Base-by-base conservation (phyloP, 2,888 invertebrate genomes). In the Coenonympha arcania region DNA sequence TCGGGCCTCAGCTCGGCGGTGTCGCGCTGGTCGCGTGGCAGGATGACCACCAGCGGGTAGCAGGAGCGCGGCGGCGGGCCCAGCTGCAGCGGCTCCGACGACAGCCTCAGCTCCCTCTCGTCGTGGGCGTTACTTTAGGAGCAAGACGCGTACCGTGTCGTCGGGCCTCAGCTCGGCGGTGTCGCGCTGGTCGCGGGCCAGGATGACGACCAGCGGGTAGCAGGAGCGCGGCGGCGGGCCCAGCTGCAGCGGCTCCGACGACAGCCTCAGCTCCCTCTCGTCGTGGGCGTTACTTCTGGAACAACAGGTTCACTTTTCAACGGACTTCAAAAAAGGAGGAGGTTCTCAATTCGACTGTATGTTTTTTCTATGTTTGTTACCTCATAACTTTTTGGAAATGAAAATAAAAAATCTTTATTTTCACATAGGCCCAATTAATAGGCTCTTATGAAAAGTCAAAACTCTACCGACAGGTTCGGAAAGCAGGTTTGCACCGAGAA, bases 41-140 rank as follows among this genome's bases (percentile, higher is more conserved):
- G 83, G 57, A 93, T 90, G 59, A 93, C 91, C 26, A 93, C 93
- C 39, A 94, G 83, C 2, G 94, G 93, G 75, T 94, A 94, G 70
- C 91, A 91, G 58, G 90, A 87, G 55, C 93, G 83, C 0, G 93
- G 93, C 46, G 93, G 92, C 0, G 91, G 89, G 4, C 93, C 93
- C 52, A 93, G 81, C 64, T 90, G 90, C 28, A 92, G 77, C 8
- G 90, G 86, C 49, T 89, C 90, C 36, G 91, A 84, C 34, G 88
- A 89, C 61, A 93, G 73, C 65, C 88, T 88, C 56, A 91, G 66
- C 2, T 88, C 87, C 65, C 88, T 87, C 68, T 93, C 92, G 15
- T 89, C 89, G 69, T 93, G 93, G 3, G 90, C 88, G 55, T 79
- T 87, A 71, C 84, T 89, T 72, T 93, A 93, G 80, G 2, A 73